These are phyloP conservation scores for Drepana falcataria DNA, from an alignment of 2,888 invertebrate genomes.

Conservation along the genomic window DNA sequence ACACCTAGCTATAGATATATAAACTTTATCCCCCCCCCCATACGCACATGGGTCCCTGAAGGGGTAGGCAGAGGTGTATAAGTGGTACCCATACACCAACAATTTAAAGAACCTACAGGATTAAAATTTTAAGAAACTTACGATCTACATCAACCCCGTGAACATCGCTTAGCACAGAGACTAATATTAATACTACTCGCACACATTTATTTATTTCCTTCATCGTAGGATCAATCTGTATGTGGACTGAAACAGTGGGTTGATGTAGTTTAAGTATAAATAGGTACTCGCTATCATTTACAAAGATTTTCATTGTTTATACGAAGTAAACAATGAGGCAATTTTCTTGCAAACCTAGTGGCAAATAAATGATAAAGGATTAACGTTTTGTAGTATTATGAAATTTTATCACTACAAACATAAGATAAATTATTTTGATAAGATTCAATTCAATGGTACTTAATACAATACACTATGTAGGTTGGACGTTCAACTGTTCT, in stretches of 20 bases:
- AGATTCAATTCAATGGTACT: too few relatives aligned
- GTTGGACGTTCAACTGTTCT: too few relatives aligned
- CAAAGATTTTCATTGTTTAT: neutral
- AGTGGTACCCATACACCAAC: neutral
- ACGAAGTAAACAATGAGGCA: neutral
- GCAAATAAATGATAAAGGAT: neutral
- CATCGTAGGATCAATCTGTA: neutral
- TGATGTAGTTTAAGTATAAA: too few relatives aligned
- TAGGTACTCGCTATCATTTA: neutral
- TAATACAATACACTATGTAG: too few relatives aligned
- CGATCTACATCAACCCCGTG: slow-evolving; percentile 14
- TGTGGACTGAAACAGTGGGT: neutral
- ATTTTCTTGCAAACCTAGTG: neutral
- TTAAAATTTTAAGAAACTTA: slow-evolving; percentile 13
- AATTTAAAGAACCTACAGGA: neutral
- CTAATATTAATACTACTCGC: neutral
- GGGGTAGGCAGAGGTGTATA: too few relatives aligned
- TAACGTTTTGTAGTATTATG: neutral
- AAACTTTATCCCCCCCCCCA: too few relatives aligned
- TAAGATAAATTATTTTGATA: too few relatives aligned
- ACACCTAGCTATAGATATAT: too few relatives aligned
- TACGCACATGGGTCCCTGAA: too few relatives aligned
- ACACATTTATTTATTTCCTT: neutral
- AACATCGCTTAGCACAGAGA: neutral
- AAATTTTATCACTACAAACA: neutral